Evolutionary conservation across 2,888 invertebrate genomes (phyloP), one percentile per base, ranked within the genome.

Genomic region (Standfussiana lucernea): DNA sequence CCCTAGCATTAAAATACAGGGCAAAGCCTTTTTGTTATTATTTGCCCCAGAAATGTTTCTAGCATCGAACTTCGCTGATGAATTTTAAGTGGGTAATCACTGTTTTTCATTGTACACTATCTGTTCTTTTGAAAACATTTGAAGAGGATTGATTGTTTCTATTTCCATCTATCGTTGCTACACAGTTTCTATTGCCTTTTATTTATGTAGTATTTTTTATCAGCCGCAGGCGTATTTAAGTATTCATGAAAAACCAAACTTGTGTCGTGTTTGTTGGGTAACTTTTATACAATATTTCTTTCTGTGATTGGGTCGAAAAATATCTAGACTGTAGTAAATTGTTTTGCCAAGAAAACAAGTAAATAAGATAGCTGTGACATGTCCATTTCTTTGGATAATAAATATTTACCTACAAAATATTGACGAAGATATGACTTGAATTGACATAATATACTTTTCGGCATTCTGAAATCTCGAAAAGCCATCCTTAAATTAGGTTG

Each of bases 1-100:
- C 91, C 90, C 86, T 75, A 67, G 91, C 92, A 93, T 93, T 92
- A 93, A 92, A 93, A 92, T 90, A 92, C 89, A 88, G 87, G 91
- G 77, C 80, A 87, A 77, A 88, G 87, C 89, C 89, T 90, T 93
- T 93, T 91, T 92, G 90, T 91, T 93, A 92, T 92, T 92, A 92
- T 92, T 92, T 93, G 89, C 85, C 82, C 87, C 86, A 85, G 86
- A 87, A 89, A 88, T 88, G 89, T 85, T 84, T 40, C 79, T 66
- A 78, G 76, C 84, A 85, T 87, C 83, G 84, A 86, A 85, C 80
- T 72, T 65, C 62, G 68, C 77, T 83, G 81, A 84, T 89, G 89
- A 89, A 89, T 89, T 87, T 89, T 87, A 89, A 89, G 85, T 86
- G 83, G 80, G 82, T 78, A 87, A 81, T 79, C 79, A 80, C 69